Evolutionary conservation across 2,113 vertebrate genomes (phyloP).

Genomic region (Crotalus horridus): DNA sequence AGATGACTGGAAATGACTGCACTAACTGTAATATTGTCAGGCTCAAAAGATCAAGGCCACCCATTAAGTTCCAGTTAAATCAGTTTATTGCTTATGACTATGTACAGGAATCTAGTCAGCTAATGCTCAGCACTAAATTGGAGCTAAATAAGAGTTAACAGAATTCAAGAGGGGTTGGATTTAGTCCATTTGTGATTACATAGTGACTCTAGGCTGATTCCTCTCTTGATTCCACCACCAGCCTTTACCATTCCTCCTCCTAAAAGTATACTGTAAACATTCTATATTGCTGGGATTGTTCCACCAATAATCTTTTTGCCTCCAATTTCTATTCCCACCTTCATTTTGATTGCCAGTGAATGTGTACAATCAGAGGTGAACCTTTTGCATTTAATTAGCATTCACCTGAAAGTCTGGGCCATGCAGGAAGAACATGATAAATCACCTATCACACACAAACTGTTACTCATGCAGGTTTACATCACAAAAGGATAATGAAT

Average conservation of each 20-base stretch:
- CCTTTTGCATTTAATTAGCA: not conserved
- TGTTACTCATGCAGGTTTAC: not conserved
- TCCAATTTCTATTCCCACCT: not conserved
- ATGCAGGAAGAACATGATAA: not conserved
- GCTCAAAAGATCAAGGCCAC: not conserved
- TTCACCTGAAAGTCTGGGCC: not conserved
- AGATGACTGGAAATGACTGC: not conserved
- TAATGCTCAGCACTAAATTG: not conserved
- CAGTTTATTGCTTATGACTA: not conserved
- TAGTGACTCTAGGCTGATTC: not conserved
- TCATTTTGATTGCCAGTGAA: not conserved
- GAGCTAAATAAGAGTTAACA: not conserved
- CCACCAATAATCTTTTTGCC: not conserved
- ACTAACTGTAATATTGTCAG: not conserved
- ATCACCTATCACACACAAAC: not conserved
- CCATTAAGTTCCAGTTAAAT: not conserved
- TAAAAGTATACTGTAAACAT: not conserved
- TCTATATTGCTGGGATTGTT: not conserved
- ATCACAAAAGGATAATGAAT: not conserved
- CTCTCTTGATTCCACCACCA: not conserved
- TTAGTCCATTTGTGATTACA: not conserved
- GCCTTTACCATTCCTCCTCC: not conserved
- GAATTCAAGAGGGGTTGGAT: not conserved
- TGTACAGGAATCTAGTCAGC: not conserved
- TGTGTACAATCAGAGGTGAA: not conserved